These are phyloP conservation scores for Phataginus tricuspis DNA, from an alignment of 2,797 vertebrate species.

Conservation along the genomic window DNA sequence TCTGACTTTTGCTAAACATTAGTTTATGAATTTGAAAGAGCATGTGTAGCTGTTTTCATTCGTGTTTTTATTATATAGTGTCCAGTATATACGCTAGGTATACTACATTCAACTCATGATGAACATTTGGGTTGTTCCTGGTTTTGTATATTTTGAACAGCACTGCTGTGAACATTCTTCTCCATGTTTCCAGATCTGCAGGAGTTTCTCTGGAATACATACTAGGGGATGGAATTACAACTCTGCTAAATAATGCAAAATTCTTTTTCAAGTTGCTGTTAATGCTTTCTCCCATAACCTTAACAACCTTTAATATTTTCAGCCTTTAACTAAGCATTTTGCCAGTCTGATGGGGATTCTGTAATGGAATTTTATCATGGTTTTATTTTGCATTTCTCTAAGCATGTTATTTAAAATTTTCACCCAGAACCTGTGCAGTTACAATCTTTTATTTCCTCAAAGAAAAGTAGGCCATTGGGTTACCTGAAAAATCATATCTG, in stretches of 20 bases:
- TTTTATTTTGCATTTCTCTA: neutral
- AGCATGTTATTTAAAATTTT: neutral
- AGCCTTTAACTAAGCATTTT: constrained; percentile 16
- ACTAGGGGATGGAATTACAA: neutral
- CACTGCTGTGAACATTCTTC: neutral
- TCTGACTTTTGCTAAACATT: neutral
- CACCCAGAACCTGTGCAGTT: neutral
- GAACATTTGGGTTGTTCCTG: neutral
- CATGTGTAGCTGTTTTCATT: neutral
- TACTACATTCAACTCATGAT: neutral
- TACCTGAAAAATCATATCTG: neutral
- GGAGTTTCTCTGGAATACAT: neutral
- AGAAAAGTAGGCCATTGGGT: neutral
- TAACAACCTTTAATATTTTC: neutral
- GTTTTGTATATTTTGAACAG: neutral
- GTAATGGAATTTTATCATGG: neutral
- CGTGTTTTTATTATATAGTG: neutral
- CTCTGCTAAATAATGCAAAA: neutral
- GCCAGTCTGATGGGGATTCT: neutral
- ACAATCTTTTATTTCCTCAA: neutral
- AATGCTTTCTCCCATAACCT: neutral
- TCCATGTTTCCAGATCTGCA: neutral
- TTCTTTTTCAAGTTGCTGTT: neutral
- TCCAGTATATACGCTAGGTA: no score
- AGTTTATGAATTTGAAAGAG: neutral